A percentile compares a stretch with the other conserved stretches of the same genome.
These are phyloP conservation scores for Cyaniris semiargus DNA, from an alignment of 2,888 invertebrate species.

Conservation along the genomic window DNA sequence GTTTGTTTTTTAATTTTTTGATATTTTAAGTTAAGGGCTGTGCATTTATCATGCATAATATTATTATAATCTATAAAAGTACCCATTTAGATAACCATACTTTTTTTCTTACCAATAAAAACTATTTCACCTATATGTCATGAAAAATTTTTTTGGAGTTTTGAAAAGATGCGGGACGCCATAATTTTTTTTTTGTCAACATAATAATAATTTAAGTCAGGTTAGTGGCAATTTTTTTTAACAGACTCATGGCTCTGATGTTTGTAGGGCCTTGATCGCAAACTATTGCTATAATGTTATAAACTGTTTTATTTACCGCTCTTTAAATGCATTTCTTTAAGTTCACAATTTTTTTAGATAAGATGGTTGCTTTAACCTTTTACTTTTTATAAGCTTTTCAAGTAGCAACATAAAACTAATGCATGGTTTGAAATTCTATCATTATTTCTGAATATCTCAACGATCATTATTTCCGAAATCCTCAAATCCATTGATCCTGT, in stretches of 20 bases:
- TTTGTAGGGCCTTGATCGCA: background rate
- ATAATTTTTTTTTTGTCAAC: background rate
- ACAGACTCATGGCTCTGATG: background rate
- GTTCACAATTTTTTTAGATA: too few species aligned
- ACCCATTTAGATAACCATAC: too few species aligned
- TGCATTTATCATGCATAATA: too few species aligned
- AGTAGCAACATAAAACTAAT: background rate
- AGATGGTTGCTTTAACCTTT: too few species aligned
- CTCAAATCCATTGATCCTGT: background rate
- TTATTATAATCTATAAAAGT: too few species aligned
- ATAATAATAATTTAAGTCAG: background rate
- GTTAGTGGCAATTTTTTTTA: background rate
- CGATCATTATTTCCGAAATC: background rate
- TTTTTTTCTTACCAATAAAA: background rate
- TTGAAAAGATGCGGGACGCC: background rate
- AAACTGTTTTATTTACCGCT: too few species aligned
- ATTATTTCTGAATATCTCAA: background rate
- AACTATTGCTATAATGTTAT: background rate
- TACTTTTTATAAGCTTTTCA: background rate
- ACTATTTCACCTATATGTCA: background rate
- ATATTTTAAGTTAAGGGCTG: too few species aligned
- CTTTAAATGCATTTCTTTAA: too few species aligned
- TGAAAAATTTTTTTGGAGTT: background rate
- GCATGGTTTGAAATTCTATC: background rate
- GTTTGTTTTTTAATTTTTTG: too few species aligned